phyloP scores from a whole-genome alignment of 2,888 invertebrate genomes.

The Cecidostiba fungosa region DNA sequence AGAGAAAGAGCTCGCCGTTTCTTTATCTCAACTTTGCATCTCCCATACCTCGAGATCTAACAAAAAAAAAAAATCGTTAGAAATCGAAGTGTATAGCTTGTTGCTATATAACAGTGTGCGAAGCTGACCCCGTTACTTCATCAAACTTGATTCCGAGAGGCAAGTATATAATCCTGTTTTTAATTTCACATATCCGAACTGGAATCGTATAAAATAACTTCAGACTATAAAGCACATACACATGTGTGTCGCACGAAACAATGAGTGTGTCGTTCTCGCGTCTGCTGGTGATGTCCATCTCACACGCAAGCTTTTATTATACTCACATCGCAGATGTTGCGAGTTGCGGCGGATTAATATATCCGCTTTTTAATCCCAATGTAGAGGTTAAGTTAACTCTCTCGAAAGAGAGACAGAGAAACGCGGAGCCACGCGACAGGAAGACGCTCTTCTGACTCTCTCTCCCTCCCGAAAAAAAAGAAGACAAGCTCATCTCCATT shows the following conservation, averaged over 20 bases:
- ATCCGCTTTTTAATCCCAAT: constrained; percentile 80
- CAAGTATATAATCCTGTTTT: neutral
- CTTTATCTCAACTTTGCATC: constrained; percentile 2
- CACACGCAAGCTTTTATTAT: constrained; percentile 13
- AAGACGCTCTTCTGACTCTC: constrained; percentile 72
- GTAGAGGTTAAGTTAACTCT: constrained; percentile 77
- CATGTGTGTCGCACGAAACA: constrained; percentile 50
- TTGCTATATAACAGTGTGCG: no score
- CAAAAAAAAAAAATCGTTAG: neutral
- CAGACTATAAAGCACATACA: neutral
- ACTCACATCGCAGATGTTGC: constrained; percentile 58
- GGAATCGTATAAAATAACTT: neutral
- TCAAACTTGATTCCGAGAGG: neutral
- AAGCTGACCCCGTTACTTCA: neutral
- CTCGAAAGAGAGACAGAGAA: constrained; percentile 77
- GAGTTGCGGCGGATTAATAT: constrained; percentile 76
- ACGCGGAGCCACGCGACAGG: constrained; percentile 79
- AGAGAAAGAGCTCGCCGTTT: neutral
- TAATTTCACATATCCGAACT: neutral
- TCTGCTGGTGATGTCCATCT: constrained; percentile 53
- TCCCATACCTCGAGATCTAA: neutral
- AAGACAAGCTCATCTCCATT: constrained; percentile 53
- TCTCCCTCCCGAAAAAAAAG: constrained; percentile 57
- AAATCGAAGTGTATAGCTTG: constrained; percentile 13
- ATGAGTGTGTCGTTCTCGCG: constrained; percentile 36